phyloP scores from a whole-genome alignment of 2,888 invertebrate species.

The Parnassius glacialis region DNA sequence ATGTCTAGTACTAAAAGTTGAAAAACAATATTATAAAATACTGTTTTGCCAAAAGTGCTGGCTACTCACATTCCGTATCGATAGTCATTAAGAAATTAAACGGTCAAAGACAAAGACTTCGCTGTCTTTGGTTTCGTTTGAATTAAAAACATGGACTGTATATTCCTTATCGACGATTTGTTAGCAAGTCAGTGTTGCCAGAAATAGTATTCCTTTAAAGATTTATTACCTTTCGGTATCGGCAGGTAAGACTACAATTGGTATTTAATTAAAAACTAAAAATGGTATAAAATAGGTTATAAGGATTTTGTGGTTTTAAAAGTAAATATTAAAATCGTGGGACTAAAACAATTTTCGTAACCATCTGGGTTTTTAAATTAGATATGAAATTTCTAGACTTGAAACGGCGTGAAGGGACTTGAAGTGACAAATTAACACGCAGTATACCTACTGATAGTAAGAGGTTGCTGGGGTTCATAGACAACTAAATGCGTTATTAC shows the following conservation, averaged over 20 bases:
- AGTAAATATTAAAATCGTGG: too few relatives aligned
- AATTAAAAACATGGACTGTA: background rate
- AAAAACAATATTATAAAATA: constrained; percentile 4
- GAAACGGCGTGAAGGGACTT: too few relatives aligned
- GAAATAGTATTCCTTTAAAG: background rate
- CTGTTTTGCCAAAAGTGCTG: constrained; percentile 4
- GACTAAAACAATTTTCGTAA: too few relatives aligned
- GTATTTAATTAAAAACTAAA: background rate
- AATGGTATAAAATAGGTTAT: background rate
- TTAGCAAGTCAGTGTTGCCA: constrained; percentile 6
- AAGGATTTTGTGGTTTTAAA: too few relatives aligned
- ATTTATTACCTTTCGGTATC: background rate
- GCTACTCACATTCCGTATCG: background rate
- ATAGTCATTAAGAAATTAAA: background rate
- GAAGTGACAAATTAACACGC: too few relatives aligned
- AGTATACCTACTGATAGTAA: too few relatives aligned
- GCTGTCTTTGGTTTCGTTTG: constrained; percentile 11
- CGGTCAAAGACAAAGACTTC: constrained; percentile 7
- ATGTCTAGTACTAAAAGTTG: constrained; percentile 1
- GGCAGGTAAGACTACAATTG: background rate
- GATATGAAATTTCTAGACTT: too few relatives aligned
- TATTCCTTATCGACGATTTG: background rate
- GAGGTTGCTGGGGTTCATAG: too few relatives aligned
- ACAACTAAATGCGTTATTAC: too few relatives aligned
- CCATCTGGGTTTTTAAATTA: too few relatives aligned